Base-by-base conservation (phyloP, 2,888 invertebrate genomes). In the Cyclophora punctaria region DNA sequence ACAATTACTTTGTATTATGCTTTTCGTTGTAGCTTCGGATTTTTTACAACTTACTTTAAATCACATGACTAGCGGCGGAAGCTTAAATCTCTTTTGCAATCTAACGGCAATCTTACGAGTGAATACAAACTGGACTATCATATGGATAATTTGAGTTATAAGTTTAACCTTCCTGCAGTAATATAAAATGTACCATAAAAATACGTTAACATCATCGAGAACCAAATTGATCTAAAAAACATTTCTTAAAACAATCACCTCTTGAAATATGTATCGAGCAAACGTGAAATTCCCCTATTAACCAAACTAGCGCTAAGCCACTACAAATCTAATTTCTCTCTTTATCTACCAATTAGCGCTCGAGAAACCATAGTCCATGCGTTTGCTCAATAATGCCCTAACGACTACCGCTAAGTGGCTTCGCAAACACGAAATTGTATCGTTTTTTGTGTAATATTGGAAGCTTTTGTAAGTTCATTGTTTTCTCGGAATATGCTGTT, bases 311-410 rank as follows among this genome's bases (percentile, higher is more conserved):
- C 66, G 67, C 63, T 71, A 72, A 73, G 58, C 63, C 60, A 55
- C 49, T 51, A 53, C 55, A 50, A 72, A 73, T 80, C 78, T 76
- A 82, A 82, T 79, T 79, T 72, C 52, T 61, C 60, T 75, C 77
- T 83, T 84, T 83, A 77, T 78, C 68, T 58, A 60, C 51, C 71
- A 79, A 82, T 85, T 85, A 84, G 58, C 81, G 61, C 62, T 42
- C 51, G 49, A 56, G 71, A 77, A 75, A 78, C 78, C 64, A 68
- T 58, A 49, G 58, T 48, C 49, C 54, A 47, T 74, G 20, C 20
- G 72, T 77, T 72, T 72, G 65, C 59, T 51, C 58, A 64, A 69
- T 72, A 73, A 76, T 73, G 60, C 66, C 59, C 62, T 67, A 68
- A 75, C 73, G 66, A 68, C 62, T 62, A 56, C 67, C 60, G 69